Evolutionary conservation across 1,140 invertebrate species (phyloP).

Genomic region (Bicyclus anynana): DNA sequence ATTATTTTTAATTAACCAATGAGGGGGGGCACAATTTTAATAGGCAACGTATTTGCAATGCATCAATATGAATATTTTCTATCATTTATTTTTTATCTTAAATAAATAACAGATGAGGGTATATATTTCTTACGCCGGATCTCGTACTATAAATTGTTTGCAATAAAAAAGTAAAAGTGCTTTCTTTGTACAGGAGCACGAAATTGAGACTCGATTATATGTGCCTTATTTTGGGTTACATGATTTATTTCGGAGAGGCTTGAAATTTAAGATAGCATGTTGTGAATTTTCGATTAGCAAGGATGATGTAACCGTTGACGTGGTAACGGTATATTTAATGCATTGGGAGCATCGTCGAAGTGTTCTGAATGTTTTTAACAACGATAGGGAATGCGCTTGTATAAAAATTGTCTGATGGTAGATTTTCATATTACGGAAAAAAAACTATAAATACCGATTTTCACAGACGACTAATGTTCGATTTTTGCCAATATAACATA

Average conservation of each 20-base stretch:
- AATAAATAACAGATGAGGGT: too few relatives aligned
- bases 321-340: conserved; percentile 26
- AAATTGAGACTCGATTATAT: conserved; percentile 63
- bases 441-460: not conserved
- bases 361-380: conserved; percentile 8
- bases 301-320: conserved; percentile 50
- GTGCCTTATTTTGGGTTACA: conserved; percentile 48
- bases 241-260: conserved; percentile 61
- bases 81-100: too few relatives aligned
- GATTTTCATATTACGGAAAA: not conserved
- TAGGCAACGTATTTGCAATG: too few relatives aligned
- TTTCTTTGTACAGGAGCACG: conserved; percentile 61
- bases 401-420: not conserved
- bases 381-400: not conserved
- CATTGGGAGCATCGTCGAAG: conserved; percentile 9
- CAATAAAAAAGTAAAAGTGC: conserved; percentile 67
- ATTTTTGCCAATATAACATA: too few relatives aligned
- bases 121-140: too few relatives aligned
- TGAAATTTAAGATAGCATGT: conserved; percentile 63
- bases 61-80: too few relatives aligned
- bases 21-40: too few relatives aligned
- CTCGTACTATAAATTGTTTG: too few relatives aligned
- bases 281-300: conserved; percentile 63
- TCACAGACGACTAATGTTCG: too few relatives aligned
- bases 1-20: too few relatives aligned